Evolutionary conservation across 2,113 vertebrate species (phyloP).

Genomic region (Cepphus grylle): DNA sequence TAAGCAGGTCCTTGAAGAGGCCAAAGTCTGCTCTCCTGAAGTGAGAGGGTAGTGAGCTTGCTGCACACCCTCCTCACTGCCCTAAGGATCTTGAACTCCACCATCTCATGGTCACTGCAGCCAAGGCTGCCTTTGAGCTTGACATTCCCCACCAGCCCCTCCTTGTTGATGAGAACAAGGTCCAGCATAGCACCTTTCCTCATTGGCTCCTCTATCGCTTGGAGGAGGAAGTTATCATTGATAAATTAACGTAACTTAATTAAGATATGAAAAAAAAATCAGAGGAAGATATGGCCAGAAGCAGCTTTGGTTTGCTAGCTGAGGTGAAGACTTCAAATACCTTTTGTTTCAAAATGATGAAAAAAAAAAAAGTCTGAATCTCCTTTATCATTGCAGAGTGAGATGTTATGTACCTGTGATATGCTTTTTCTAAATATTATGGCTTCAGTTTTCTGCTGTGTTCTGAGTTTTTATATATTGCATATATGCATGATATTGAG

Average conservation of each 20-base stretch:
- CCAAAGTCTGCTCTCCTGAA: background rate
- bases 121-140: background rate
- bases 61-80: background rate
- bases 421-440: background rate
- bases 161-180: background rate
- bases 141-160: background rate
- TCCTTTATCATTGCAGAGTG: background rate
- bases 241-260: background rate
- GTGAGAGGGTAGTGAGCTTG: background rate
- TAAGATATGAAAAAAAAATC: background rate
- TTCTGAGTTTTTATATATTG: background rate
- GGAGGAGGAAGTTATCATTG: background rate
- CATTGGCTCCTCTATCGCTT: background rate
- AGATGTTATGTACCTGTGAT: background rate
- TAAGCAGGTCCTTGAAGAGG: background rate
- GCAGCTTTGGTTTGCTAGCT: background rate
- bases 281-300: background rate
- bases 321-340: background rate
- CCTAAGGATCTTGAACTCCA: background rate
- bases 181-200: background rate
- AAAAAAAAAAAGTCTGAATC: background rate
- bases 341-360: background rate
- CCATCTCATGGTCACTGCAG: background rate
- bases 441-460: background rate
- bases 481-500: accelerated